These are phyloP conservation scores for Coenonympha glycerion DNA, from an alignment of 2,888 invertebrate genomes.

Conservation along the genomic window DNA sequence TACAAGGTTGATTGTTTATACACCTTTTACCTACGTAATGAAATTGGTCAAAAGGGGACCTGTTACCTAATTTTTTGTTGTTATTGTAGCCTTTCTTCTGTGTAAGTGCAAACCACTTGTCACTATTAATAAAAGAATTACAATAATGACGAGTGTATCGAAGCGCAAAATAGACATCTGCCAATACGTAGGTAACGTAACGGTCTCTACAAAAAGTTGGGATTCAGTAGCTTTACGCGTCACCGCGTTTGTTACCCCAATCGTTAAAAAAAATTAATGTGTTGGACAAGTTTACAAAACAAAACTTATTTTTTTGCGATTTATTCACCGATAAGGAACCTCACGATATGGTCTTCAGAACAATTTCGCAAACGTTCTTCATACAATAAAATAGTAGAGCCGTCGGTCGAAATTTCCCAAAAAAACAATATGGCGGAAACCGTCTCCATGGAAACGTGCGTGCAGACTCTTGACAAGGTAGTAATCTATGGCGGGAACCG, in stretches of 20 bases:
- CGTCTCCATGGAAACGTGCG: no score
- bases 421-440: no score
- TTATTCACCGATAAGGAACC: no score
- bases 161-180: constrained; percentile 69
- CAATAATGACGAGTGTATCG: constrained; percentile 34
- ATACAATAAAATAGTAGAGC: no score
- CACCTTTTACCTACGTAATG: no score
- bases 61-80: background rate
- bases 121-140: constrained; percentile 4
- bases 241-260: constrained; percentile 43
- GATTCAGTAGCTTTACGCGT: constrained; percentile 70
- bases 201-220: constrained; percentile 59
- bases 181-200: constrained; percentile 64
- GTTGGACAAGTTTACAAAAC: constrained; percentile 13
- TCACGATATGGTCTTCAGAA: no score
- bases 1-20: no score
- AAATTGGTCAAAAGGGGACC: background rate
- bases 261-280: constrained; percentile 28
- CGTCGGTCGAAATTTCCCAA: no score
- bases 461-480: no score
- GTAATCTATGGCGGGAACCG: no score
- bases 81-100: background rate
- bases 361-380: no score
- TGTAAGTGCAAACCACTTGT: background rate
- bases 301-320: no score